A percentile compares a stretch with the other conserved stretches of the same genome.
These are phyloP conservation scores for Neelides sp. DNA, from an alignment of 1,140 invertebrate genomes.

Conservation along the genomic window DNA sequence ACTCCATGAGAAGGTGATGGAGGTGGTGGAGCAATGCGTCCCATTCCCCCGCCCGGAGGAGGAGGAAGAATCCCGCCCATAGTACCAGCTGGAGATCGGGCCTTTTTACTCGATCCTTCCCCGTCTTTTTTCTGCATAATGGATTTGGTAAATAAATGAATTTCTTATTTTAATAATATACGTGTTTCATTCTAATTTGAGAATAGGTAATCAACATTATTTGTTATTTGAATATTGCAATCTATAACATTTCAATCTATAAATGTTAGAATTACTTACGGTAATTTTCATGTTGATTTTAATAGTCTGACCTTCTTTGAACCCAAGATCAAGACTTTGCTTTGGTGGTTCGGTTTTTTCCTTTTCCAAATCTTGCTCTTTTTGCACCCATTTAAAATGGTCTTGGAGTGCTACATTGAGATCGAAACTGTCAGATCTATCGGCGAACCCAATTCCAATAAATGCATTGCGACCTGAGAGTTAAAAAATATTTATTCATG, in stretches of 20 bases:
- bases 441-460: conserved; percentile 92
- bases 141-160: too few relatives aligned
- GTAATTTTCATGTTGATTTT: conserved; percentile 97
- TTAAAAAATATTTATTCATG: conserved; percentile 13
- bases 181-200: too few relatives aligned
- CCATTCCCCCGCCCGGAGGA: conserved; percentile 53
- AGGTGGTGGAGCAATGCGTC: conserved; percentile 52
- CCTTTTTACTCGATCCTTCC: conserved; percentile 47
- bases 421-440: conserved; percentile 98
- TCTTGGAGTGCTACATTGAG: conserved; percentile 96
- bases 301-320: conserved; percentile 97
- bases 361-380: conserved; percentile 74
- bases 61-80: conserved; percentile 58
- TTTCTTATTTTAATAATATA: conserved; percentile 7
- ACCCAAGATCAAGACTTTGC: conserved; percentile 83
- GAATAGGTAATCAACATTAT: too few relatives aligned
- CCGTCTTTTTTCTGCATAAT: conserved; percentile 81
- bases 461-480: conserved; percentile 77
- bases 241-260: too few relatives aligned
- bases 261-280: conserved; percentile 49
- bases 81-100: conserved; percentile 42
- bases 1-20: conserved; percentile 35
- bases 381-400: conserved; percentile 94
- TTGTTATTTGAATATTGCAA: too few relatives aligned
- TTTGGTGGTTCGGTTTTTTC: conserved; percentile 59